phyloP scores from a whole-genome alignment of 1,140 invertebrate genomes.

The Phenacoccus solenopsis region DNA sequence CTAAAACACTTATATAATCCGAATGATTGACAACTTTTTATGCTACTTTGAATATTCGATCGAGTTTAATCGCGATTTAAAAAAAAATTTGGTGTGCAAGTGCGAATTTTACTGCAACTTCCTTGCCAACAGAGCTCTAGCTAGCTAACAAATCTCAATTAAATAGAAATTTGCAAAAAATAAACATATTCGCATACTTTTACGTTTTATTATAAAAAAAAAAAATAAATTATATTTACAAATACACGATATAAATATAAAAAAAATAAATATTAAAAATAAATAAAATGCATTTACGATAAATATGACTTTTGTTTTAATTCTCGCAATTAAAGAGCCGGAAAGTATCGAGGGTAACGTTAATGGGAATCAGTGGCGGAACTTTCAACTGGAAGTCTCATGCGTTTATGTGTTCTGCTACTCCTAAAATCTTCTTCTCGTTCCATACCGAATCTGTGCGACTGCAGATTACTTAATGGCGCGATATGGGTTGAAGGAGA shows the following conservation, averaged over 20 bases:
- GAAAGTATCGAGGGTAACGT: background rate
- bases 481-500: background rate
- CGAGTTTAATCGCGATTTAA: too few relatives aligned
- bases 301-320: constrained; percentile 9
- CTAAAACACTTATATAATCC: too few relatives aligned
- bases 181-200: too few relatives aligned
- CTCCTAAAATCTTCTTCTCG: background rate
- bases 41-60: too few relatives aligned
- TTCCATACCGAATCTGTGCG: constrained; percentile 1
- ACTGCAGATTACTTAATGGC: background rate
- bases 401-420: constrained; percentile 1
- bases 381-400: background rate
- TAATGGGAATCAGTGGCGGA: background rate
- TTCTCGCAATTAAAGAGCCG: background rate
- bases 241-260: constrained; percentile 1
- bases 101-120: too few relatives aligned
- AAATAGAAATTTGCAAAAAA: too few relatives aligned
- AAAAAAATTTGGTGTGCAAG: too few relatives aligned
- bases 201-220: background rate
- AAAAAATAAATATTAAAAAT: constrained; percentile 9
- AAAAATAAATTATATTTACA: background rate
- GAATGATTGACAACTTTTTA: too few relatives aligned
- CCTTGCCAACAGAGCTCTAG: too few relatives aligned
- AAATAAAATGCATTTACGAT: background rate
- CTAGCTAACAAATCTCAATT: too few relatives aligned